A percentile compares a stretch with the other conserved stretches of the same genome.
phyloP scores from a whole-genome alignment of 2,113 vertebrate species.

The Charadrius vociferus region DNA sequence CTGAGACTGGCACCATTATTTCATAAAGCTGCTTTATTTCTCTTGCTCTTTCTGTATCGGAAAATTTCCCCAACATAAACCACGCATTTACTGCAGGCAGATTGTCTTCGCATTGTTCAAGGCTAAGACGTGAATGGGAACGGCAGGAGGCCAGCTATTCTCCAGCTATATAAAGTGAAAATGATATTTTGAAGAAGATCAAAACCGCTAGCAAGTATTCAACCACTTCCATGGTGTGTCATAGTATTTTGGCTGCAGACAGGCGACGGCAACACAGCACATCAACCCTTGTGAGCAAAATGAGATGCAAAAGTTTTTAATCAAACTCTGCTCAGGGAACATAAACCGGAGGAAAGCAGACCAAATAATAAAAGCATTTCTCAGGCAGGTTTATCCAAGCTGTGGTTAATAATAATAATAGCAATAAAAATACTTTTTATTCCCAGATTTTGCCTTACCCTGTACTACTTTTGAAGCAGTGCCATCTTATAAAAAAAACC shows the following conservation, averaged over 20 bases:
- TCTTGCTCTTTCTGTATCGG: slow-evolving; percentile 17
- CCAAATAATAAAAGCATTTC: not conserved
- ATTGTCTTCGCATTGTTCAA: slow-evolving; percentile 70
- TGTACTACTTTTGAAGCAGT: not conserved
- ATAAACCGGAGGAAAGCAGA: slow-evolving; percentile 6
- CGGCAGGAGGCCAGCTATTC: slow-evolving; percentile 56
- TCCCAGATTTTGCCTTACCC: not conserved
- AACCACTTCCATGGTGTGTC: slow-evolving; percentile 14
- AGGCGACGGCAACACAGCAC: not conserved
- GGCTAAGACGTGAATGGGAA: slow-evolving; percentile 61
- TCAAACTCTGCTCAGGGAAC: slow-evolving; percentile 11
- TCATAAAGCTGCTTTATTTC: slow-evolving; percentile 63
- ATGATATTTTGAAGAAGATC: slow-evolving; percentile 65
- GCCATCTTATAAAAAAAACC: not conserved
- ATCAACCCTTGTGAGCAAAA: not conserved
- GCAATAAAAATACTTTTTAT: not conserved
- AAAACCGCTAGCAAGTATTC: slow-evolving; percentile 61
- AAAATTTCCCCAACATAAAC: slow-evolving; percentile 55
- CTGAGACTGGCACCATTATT: slow-evolving; percentile 50
- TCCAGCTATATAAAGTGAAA: slow-evolving; percentile 51
- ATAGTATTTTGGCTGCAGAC: slow-evolving; percentile 15
- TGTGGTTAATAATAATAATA: slow-evolving; percentile 3
- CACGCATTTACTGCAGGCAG: slow-evolving; percentile 59
- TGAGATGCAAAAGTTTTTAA: slow-evolving; percentile 49
- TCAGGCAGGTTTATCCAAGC: not conserved